These are phyloP conservation scores for Hypomesus transpacificus DNA, from an alignment of 2,113 vertebrate genomes.

Conservation along the genomic window DNA sequence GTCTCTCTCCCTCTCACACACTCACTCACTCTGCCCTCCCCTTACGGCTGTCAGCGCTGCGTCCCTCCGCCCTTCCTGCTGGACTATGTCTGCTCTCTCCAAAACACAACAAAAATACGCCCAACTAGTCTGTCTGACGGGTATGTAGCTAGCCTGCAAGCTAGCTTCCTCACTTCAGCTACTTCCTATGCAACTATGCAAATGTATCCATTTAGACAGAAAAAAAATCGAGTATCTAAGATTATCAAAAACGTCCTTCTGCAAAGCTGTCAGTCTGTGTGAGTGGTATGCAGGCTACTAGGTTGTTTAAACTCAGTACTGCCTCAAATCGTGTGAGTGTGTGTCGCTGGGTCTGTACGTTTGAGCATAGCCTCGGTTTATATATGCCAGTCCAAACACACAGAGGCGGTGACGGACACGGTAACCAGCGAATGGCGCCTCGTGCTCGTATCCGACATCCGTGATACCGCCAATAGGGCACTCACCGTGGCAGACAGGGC, in stretches of 20 bases:
- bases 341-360: constrained; percentile 32
- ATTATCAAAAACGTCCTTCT: constrained; percentile 8
- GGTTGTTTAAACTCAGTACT: not conserved
- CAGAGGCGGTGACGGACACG: constrained; percentile 26
- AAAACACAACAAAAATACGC: too few species aligned
- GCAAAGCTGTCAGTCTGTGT: not conserved
- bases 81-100: too few species aligned
- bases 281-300: constrained; percentile 24
- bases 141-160: not conserved
- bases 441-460: not conserved
- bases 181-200: constrained; percentile 8
- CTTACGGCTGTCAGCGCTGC: not conserved
- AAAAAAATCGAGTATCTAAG: not conserved
- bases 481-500: not conserved
- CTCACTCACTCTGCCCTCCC: not conserved
- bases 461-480: constrained; percentile 11
- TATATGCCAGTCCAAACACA: constrained; percentile 36
- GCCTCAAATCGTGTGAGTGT: constrained; percentile 6
- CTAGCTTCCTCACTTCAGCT: not conserved
- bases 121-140: not conserved
- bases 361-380: constrained; percentile 31
- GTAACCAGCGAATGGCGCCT: constrained; percentile 21
- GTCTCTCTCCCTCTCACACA: constrained; percentile 7
- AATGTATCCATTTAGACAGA: constrained; percentile 16
- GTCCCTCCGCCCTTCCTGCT: too few species aligned